Conservation (phyloP, 2,113 vertebrate species). For the Carollia perspicillata region DNA sequence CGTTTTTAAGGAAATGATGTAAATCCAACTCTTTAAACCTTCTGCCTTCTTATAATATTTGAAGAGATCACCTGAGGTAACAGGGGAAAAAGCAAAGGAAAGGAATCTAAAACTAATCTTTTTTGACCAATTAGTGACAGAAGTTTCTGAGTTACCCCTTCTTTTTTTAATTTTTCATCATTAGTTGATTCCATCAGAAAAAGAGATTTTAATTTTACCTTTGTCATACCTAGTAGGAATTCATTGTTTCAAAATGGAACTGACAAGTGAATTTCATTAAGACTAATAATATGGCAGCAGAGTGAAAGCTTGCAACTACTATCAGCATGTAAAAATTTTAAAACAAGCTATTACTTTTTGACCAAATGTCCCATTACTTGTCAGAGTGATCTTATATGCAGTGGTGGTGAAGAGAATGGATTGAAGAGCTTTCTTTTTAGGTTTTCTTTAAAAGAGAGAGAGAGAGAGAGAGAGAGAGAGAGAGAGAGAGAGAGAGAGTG, state of each 20-base stretch:
- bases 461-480: too few species aligned
- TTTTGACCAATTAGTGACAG: slow-evolving; percentile 38
- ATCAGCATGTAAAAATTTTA: slow-evolving; percentile 50
- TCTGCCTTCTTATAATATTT: not conserved
- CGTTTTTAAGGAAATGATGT: slow-evolving; percentile 15
- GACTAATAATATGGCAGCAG: slow-evolving; percentile 54
- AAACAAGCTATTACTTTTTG: slow-evolving; percentile 63
- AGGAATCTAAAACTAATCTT: slow-evolving; percentile 4
- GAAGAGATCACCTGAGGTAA: not conserved
- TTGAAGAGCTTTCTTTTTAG: slow-evolving; percentile 44
- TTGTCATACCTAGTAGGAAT: slow-evolving; percentile 43
- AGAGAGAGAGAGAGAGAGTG: too few species aligned
- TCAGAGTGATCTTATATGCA: slow-evolving; percentile 46
- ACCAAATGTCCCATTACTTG: slow-evolving; percentile 56
- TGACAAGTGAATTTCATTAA: slow-evolving; percentile 73
- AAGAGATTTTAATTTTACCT: slow-evolving; percentile 58
- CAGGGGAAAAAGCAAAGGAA: not conserved
- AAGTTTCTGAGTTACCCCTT: slow-evolving; percentile 9
- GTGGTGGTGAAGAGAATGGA: slow-evolving; percentile 45
- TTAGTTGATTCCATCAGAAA: slow-evolving; percentile 52
- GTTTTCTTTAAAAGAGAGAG: slow-evolving; percentile 36
- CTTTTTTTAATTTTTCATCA: slow-evolving; percentile 45
- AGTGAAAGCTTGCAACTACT: slow-evolving; percentile 48
- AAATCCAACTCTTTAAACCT: not conserved
- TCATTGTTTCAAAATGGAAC: slow-evolving; percentile 56